phyloP scores from a whole-genome alignment of 2,888 invertebrate genomes.

The Pterostichus niger region DNA sequence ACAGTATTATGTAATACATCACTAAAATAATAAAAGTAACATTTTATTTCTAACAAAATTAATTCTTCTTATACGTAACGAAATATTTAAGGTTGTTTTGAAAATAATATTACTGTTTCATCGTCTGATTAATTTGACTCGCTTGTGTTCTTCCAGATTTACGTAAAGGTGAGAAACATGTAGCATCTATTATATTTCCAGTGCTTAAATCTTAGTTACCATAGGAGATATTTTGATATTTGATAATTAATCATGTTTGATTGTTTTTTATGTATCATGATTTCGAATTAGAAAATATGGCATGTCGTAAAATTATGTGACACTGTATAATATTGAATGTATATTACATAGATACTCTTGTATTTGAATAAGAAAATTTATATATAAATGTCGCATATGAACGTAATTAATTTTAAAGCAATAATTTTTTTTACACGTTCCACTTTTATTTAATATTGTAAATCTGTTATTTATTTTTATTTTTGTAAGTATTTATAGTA shows the following conservation, averaged over 20 bases:
- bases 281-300: slow-evolving; percentile 41
- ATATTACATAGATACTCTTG: slow-evolving; percentile 49
- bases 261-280: slow-evolving; percentile 27
- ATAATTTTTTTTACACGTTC: slow-evolving; percentile 20
- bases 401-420: slow-evolving; percentile 47
- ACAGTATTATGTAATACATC: slow-evolving; percentile 16
- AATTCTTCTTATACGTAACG: slow-evolving; percentile 5
- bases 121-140: slow-evolving; percentile 7
- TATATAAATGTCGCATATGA: slow-evolving; percentile 41
- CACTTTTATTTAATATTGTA: slow-evolving; percentile 1
- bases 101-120: slow-evolving; percentile 28
- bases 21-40: neutral
- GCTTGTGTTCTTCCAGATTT: slow-evolving; percentile 49
- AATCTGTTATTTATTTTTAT: slow-evolving; percentile 50
- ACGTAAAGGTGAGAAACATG: slow-evolving; percentile 24
- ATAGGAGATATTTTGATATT: slow-evolving; percentile 50
- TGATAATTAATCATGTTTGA: slow-evolving; percentile 6
- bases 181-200: slow-evolving; percentile 41
- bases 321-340: slow-evolving; percentile 53
- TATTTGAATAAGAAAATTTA: slow-evolving; percentile 45
- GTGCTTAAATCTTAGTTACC: slow-evolving; percentile 51
- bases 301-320: slow-evolving; percentile 46
- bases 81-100: slow-evolving; percentile 2
- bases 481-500: slow-evolving; percentile 47
- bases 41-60: neutral